Conservation (phyloP, 1,140 invertebrate genomes). For the Philotrypesis tridentata region DNA sequence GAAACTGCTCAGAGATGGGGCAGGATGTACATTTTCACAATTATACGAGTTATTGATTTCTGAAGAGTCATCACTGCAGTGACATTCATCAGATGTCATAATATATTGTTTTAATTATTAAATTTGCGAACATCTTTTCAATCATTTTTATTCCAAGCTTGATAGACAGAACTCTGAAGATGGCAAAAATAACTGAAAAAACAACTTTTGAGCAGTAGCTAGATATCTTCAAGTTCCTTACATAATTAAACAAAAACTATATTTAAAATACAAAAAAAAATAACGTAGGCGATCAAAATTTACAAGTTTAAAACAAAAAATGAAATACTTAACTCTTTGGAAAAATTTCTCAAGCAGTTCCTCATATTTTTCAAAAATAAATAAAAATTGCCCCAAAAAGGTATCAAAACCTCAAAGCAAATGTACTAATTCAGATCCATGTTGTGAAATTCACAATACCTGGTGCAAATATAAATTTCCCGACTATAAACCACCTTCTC, state of each 20-base stretch:
- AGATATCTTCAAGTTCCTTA: conserved; percentile 20
- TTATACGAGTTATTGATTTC: conserved; percentile 35
- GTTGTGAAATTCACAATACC: neutral
- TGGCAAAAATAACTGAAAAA: conserved; percentile 26
- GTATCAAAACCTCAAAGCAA: neutral
- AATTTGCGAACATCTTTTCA: conserved; percentile 33
- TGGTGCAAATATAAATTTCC: neutral
- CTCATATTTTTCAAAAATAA: neutral
- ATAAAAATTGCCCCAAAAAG: neutral
- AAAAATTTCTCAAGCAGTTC: conserved; percentile 1
- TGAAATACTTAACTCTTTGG: conserved; percentile 1
- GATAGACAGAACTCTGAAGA: neutral
- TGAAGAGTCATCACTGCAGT: conserved; percentile 19
- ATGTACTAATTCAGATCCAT: neutral
- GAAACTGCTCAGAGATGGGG: neutral
- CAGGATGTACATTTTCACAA: neutral
- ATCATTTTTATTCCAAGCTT: conserved; percentile 21
- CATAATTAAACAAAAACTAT: neutral
- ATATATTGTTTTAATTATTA: conserved; percentile 18
- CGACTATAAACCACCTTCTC: neutral
- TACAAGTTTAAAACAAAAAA: neutral
- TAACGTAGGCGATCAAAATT: neutral
- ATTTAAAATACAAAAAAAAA: neutral
- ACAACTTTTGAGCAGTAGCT: conserved; percentile 15
- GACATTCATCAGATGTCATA: conserved; percentile 39